phyloP scores from a whole-genome alignment of 1,140 invertebrate genomes.

The Papilio helenus region DNA sequence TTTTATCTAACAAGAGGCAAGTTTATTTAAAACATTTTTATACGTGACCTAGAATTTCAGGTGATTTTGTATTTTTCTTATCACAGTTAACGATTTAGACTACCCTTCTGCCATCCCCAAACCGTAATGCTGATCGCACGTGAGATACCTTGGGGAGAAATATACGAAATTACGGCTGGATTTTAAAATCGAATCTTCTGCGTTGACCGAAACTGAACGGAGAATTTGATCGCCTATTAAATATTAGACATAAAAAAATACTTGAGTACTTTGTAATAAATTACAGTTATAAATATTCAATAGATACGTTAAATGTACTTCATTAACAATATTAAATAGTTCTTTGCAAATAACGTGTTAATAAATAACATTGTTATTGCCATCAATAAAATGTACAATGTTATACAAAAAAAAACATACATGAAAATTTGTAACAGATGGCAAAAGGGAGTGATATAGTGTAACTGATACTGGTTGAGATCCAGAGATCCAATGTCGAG shows the following conservation, averaged over 20 bases:
- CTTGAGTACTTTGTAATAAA: too few relatives aligned
- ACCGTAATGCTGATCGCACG: constrained; percentile 75
- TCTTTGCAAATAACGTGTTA: too few relatives aligned
- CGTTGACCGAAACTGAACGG: constrained; percentile 47
- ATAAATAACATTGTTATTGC: too few relatives aligned
- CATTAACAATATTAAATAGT: too few relatives aligned
- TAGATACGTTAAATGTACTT: too few relatives aligned
- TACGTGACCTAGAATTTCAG: constrained; percentile 42
- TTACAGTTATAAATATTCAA: background rate
- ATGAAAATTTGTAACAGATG: too few relatives aligned
- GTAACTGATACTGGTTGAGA: too few relatives aligned
- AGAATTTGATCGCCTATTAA: constrained; percentile 52
- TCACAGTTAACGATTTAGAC: constrained; percentile 53
- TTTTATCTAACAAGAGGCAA: background rate
- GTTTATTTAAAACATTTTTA: constrained; percentile 20
- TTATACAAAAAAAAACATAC: too few relatives aligned
- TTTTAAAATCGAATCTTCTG: constrained; percentile 60
- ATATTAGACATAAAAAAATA: constrained; percentile 38
- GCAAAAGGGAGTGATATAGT: too few relatives aligned
- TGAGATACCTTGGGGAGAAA: constrained; percentile 63
- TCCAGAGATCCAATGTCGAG: too few relatives aligned
- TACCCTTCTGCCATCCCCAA: constrained; percentile 55
- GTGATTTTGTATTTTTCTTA: constrained; percentile 57
- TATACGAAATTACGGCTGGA: constrained; percentile 64
- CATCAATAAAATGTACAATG: too few relatives aligned